A percentile compares a stretch with the other conserved stretches of the same genome.
Evolutionary conservation across 1,140 invertebrate species (phyloP).

Genomic region (Lerema accius): DNA sequence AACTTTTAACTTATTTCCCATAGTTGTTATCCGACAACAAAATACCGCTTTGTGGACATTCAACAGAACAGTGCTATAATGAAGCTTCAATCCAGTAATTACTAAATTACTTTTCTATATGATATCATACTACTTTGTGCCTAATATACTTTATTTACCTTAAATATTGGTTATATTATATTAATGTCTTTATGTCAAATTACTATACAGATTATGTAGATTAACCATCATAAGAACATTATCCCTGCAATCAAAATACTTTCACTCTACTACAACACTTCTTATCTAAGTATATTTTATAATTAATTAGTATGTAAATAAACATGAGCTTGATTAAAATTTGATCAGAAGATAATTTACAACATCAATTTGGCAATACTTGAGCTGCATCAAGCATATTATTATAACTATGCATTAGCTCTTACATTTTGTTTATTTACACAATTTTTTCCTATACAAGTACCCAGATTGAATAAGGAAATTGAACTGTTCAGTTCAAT

Average conservation of each 20-base stretch:
- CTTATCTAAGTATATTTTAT: constrained; percentile 17
- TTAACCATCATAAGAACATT: constrained; percentile 20
- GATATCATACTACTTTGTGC: constrained; percentile 5
- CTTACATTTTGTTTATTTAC: not conserved
- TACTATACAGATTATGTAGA: constrained; percentile 15
- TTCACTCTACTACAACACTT: constrained; percentile 6
- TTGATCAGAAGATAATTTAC: constrained; percentile 18
- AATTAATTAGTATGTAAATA: constrained; percentile 21
- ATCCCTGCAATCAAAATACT: constrained; percentile 29
- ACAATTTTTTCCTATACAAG: not conserved
- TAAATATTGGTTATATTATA: constrained; percentile 8
- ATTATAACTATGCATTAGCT: constrained; percentile 7
- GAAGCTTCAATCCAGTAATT: not conserved
- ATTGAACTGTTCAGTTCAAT: not conserved
- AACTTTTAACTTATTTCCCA: not conserved
- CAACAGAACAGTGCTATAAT: not conserved
- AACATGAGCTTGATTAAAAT: constrained; percentile 28
- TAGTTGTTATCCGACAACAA: not conserved
- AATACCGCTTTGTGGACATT: not conserved
- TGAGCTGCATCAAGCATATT: constrained; percentile 52
- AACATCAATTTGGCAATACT: constrained; percentile 71
- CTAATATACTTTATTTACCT: constrained; percentile 13
- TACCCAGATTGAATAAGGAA: not conserved
- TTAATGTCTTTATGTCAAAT: constrained; percentile 23
- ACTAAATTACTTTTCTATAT: not conserved